Base-by-base conservation (phyloP, 1,140 invertebrate species). In the Babylonia areolata region DNA sequence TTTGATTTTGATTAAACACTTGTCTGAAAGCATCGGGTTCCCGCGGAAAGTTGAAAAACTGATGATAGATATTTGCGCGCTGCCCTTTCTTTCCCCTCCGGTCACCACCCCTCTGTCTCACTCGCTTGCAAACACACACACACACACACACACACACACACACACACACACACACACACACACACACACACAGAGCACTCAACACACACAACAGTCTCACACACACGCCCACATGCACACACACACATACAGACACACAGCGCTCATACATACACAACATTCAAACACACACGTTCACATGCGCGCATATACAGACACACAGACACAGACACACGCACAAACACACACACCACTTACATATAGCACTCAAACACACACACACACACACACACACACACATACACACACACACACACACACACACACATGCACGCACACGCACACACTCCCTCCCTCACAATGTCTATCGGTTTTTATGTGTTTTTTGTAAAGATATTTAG, bases 91-190 rank as follows among this genome's bases (percentile, higher is more conserved):
- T n/a, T n/a, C n/a, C n/a, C n/a, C n/a, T n/a, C n/a, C n/a, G n/a
- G n/a, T n/a, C n/a, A n/a, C n/a, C n/a, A n/a, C n/a, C n/a, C n/a
- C n/a, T n/a, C n/a, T n/a, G n/a, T n/a, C n/a, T n/a, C 42, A 46
- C 42, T 6, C 42, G 5, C 42, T 6, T 15, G 17, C 1, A 51
- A 9, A 51, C 46, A 51, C 64, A n/a, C 2, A 31, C 5, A 69
- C 23, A 69, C 58, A 69, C 58, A 3, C 58, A 69, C 58, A 69
- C 58, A 69, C 58, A 69, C 58, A 69, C 58, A 69, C 58, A 69
- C 58, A 69, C 58, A 69, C 58, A 31, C 58, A 31, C 58, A 31
- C 58, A 31, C 5, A 3, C 58, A 31, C 58, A 3, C 58, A 31
- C 58, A 23, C 58, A n/a, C 6, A 23, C 58, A 64, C 58, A 69